Conservation (phyloP, 2,797 vertebrate species). For the Brachyalestes nurse region DNA sequence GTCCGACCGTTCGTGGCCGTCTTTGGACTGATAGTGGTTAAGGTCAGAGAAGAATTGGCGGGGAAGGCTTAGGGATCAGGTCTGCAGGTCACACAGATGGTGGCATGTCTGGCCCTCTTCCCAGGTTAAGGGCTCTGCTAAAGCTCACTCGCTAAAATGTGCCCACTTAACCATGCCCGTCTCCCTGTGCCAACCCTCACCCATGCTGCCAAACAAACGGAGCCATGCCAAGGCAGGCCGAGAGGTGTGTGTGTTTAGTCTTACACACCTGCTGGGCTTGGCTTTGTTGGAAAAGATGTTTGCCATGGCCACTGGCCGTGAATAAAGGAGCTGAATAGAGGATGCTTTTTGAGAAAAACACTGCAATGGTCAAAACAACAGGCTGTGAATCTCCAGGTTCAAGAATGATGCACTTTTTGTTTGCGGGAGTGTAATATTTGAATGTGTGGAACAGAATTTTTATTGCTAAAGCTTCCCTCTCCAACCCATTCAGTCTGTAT, state of each 20-base stretch:
- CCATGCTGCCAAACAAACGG: slow-evolving; percentile 39
- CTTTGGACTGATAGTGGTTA: slow-evolving; percentile 23
- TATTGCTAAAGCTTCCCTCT: too few relatives aligned
- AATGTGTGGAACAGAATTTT: not conserved
- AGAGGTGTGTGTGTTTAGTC: slow-evolving; percentile 28
- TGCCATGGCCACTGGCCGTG: slow-evolving; percentile 42
- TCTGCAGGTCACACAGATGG: slow-evolving; percentile 51
- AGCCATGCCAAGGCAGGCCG: slow-evolving; percentile 32
- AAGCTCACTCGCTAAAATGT: slow-evolving; percentile 45
- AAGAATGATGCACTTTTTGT: not conserved
- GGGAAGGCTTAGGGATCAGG: slow-evolving; percentile 24
- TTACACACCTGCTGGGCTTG: slow-evolving; percentile 52
- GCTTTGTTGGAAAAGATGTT: slow-evolving; percentile 38
- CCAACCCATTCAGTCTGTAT: too few relatives aligned
- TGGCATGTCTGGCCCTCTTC: slow-evolving; percentile 38
- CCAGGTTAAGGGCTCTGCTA: slow-evolving; percentile 49
- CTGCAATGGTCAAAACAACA: not conserved
- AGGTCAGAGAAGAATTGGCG: slow-evolving; percentile 29
- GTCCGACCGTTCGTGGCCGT: slow-evolving; percentile 30
- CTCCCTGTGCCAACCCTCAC: slow-evolving; percentile 42
- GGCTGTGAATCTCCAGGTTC: not conserved
- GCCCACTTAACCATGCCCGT: slow-evolving; percentile 34
- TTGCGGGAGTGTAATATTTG: too few relatives aligned
- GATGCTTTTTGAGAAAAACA: slow-evolving; percentile 19
- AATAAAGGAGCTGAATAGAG: slow-evolving; percentile 32